Evolutionary conservation across 2,113 vertebrate genomes (phyloP).

Genomic region (Polyodon spathula): DNA sequence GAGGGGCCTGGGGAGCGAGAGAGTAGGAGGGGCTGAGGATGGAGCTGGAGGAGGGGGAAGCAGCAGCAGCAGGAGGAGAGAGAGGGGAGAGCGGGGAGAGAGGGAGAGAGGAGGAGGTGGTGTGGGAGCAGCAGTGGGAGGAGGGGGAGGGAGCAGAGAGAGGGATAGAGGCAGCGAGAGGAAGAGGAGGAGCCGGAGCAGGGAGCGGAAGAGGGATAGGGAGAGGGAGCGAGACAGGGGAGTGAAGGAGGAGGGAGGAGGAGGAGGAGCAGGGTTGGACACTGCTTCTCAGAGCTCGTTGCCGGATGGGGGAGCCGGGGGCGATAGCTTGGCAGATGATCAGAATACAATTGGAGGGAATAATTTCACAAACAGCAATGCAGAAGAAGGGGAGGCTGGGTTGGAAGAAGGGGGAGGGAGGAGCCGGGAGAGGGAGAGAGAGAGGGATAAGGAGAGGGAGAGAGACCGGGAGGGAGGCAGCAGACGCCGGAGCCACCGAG

Average conservation of each 20-base stretch:
- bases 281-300: too few relatives aligned
- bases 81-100: conserved; percentile 18
- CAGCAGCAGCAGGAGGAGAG: conserved; percentile 42
- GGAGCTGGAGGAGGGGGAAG: conserved; percentile 31
- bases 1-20: conserved; percentile 36
- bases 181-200: conserved; percentile 49
- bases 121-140: conserved; percentile 12
- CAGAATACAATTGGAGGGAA: conserved; percentile 24
- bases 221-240: conserved; percentile 46
- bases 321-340: conserved; percentile 33
- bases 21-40: conserved; percentile 45
- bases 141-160: conserved; percentile 50
- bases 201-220: conserved; percentile 47
- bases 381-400: conserved; percentile 48
- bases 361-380: conserved; percentile 51
- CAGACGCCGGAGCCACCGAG: conserved; percentile 37
- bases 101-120: conserved; percentile 3
- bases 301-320: conserved; percentile 39
- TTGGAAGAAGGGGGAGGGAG: conserved; percentile 48
- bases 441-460: conserved; percentile 36
- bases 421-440: conserved; percentile 34
- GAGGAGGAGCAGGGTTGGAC: conserved; percentile 29
- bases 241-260: conserved; percentile 32
- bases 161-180: conserved; percentile 57
- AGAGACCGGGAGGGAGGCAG: conserved; percentile 55